These are phyloP conservation scores for Dreissena polymorpha DNA, from an alignment of 1,140 invertebrate genomes.

Conservation along the genomic window DNA sequence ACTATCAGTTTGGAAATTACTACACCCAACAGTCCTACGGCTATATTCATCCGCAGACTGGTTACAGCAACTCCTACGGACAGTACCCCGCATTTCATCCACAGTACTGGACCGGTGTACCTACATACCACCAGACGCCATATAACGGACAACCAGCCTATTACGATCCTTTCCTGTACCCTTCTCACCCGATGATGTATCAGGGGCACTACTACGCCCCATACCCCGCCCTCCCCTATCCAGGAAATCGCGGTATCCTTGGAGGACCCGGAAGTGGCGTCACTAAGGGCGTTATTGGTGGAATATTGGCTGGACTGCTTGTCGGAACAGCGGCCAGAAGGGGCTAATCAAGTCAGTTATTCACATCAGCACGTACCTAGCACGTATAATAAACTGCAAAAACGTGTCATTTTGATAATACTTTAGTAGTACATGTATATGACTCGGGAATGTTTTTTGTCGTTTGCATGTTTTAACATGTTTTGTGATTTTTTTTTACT, in stretches of 20 bases:
- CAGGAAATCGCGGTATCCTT: conserved; percentile 26
- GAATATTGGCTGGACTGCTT: conserved; percentile 28
- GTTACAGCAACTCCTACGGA: conserved; percentile 28
- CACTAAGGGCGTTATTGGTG: conserved; percentile 34
- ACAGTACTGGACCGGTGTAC: conserved; percentile 22
- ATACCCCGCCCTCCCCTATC: conserved; percentile 6
- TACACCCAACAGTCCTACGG: background rate
- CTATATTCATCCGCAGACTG: conserved; percentile 6
- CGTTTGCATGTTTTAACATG: too few relatives aligned
- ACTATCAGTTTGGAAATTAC: background rate
- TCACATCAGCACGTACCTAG: too few relatives aligned
- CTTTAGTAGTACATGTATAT: too few relatives aligned
- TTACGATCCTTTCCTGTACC: background rate
- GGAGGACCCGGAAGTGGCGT: conserved; percentile 25
- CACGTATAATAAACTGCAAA: too few relatives aligned
- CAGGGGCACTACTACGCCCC: conserved; percentile 6
- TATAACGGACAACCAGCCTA: conserved; percentile 5
- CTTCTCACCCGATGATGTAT: conserved; percentile 17
- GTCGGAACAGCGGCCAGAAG: conserved; percentile 24
- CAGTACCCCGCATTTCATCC: conserved; percentile 40
- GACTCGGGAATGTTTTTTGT: too few relatives aligned
- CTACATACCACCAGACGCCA: background rate
- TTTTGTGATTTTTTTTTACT: too few relatives aligned
- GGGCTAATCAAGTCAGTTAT: background rate
- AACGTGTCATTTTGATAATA: too few relatives aligned